Conservation (phyloP, 2,888 invertebrate species). For the Lamellibrachia satsuma region DNA sequence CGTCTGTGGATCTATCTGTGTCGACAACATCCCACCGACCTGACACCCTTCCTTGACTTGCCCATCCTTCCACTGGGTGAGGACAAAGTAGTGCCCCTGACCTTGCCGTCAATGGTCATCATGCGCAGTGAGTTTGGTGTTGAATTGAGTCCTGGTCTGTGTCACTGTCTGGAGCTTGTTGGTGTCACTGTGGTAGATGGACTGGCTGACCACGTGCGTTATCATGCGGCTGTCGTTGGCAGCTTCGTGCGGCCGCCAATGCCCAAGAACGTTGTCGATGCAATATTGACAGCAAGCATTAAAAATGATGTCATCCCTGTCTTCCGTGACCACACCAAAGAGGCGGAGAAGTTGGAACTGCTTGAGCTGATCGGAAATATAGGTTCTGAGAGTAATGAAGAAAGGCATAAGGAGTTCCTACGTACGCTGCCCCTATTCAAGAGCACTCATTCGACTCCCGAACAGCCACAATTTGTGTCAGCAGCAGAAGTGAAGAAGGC, state of each 20-base stretch:
- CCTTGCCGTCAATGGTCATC: constrained; percentile 26
- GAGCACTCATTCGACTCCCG: background rate
- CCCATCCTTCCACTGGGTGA: constrained; percentile 38
- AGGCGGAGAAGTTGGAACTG: constrained; percentile 33
- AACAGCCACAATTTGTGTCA: constrained; percentile 29
- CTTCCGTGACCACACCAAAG: constrained; percentile 23
- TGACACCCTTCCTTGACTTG: constrained; percentile 37
- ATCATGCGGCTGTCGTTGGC: constrained; percentile 39
- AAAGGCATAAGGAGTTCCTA: constrained; percentile 28
- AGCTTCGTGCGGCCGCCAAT: constrained; percentile 39
- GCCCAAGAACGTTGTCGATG: constrained; percentile 36
- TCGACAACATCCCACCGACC: constrained; percentile 37
- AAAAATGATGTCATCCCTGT: background rate
- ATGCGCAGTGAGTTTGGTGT: constrained; percentile 34
- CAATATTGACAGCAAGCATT: constrained; percentile 22
- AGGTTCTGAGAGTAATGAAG: constrained; percentile 19
- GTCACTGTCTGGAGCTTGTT: constrained; percentile 27
- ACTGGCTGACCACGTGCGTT: constrained; percentile 34
- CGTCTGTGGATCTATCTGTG: constrained; percentile 41
- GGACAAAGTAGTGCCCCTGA: constrained; percentile 31
- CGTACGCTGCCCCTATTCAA: constrained; percentile 37
- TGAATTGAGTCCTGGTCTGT: constrained; percentile 27
- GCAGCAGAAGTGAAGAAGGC: constrained; percentile 33
- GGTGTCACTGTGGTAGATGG: constrained; percentile 35
- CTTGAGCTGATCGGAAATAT: constrained; percentile 30